Evolutionary conservation across 2,113 vertebrate species (phyloP), one percentile per base, ranked within the genome.

Genomic region (Charina bottae): DNA sequence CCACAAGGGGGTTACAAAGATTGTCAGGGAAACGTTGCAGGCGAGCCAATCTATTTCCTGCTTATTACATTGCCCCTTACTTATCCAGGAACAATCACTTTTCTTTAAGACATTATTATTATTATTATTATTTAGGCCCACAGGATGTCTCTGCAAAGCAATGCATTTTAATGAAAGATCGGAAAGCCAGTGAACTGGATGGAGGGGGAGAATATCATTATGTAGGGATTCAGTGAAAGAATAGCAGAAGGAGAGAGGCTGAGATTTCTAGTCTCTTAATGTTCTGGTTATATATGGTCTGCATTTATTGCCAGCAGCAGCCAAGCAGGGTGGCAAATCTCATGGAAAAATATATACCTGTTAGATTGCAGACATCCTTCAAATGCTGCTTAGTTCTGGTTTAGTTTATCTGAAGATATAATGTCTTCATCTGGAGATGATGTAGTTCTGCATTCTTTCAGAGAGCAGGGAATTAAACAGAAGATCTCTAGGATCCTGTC

Each of bases 141-240:
- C 87, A 85, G 91, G 87, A 92, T 54, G 87, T 85, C 87, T 92
- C 91, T 92, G 46, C 87, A 42, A 89, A 64, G 33, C 68, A 89
- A 85, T 46, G 5, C 37, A 62, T 90, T 94, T 93, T 59, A 33
- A 89, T 72, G n/a, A 89, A 89, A 88, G 93, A 92, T 0, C 13
- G 19, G 91, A 56, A 84, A 72, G 59, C 0, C 6, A 2, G 15
- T 62, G 37, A n/a, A n/a, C 7, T 24, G n/a, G 49, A 46, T 15
- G 17, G 8, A 56, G 21, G 56, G n/a, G 86, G 4, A 72, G 0
- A 54, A 53, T n/a, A 7, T 6, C 78, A n/a, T 15, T 92, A 90
- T 42, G 19, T 23, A 2, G 5, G 54, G 83, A 6, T 9, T 2
- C 0, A 55, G 54, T n/a, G n/a, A 83, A 90, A 83, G 90, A 33